These are phyloP conservation scores for Ramphastos sulfuratus DNA, from an alignment of 2,113 vertebrate species.

Conservation along the genomic window DNA sequence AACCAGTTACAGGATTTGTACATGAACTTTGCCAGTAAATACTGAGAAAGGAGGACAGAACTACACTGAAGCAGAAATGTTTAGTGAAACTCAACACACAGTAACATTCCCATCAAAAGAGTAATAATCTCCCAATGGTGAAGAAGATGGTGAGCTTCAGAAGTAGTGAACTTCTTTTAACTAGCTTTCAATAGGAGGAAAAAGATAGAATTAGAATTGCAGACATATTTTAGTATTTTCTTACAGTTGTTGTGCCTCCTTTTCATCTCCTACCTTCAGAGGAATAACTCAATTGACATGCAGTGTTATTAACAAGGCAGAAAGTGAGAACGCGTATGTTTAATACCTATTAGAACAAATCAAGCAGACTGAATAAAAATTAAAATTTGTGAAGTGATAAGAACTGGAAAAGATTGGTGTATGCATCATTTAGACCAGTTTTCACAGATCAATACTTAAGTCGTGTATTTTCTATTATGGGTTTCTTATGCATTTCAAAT, in stretches of 20 bases:
- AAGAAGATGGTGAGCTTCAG: not conserved
- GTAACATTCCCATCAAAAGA: not conserved
- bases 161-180: not conserved
- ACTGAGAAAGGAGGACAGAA: not conserved
- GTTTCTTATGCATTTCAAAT: constrained; percentile 16
- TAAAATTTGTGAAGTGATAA: not conserved
- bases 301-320: not conserved
- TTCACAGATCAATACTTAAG: not conserved
- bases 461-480: not conserved
- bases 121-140: not conserved
- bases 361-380: not conserved
- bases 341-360: not conserved
- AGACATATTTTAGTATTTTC: not conserved
- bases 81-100: not conserved
- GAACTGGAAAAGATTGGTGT: not conserved
- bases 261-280: not conserved
- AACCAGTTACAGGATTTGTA: not conserved
- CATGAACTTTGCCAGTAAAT: not conserved
- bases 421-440: constrained; percentile 14
- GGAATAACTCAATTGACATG: not conserved
- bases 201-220: not conserved
- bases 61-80: not conserved
- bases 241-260: not conserved
- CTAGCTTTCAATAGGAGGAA: not conserved
- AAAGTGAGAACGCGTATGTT: not conserved